These are phyloP conservation scores for Stratiomys singularior DNA, from an alignment of 2,888 invertebrate species.

Conservation along the genomic window DNA sequence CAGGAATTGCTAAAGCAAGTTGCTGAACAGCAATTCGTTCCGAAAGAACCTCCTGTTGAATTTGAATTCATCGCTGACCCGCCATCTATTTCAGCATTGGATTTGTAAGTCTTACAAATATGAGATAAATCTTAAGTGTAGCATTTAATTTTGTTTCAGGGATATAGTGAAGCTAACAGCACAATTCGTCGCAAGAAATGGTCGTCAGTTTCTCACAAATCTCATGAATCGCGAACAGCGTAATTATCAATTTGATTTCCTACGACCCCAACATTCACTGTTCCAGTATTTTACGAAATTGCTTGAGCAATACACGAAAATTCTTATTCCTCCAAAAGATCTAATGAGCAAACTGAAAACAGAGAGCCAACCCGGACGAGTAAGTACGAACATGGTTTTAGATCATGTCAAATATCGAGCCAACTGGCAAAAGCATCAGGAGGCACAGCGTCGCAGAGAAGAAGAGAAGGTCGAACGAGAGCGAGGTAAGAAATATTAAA, in stretches of 20 bases:
- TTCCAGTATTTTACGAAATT: constrained; percentile 99
- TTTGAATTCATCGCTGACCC: constrained; percentile 97
- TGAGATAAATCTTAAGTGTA: neutral
- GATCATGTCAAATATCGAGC: constrained; percentile 95
- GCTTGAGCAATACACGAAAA: constrained; percentile 98
- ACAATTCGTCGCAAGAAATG: constrained; percentile 98
- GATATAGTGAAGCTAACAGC: constrained; percentile 98
- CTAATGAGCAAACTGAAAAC: constrained; percentile 80
- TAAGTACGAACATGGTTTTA: constrained; percentile 70
- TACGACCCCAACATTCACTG: constrained; percentile 96
- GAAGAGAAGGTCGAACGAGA: constrained; percentile 96
- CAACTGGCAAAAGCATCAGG: constrained; percentile 96
- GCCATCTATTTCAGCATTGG: constrained; percentile 96
- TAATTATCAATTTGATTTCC: constrained; percentile 98
- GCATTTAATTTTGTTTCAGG: constrained; percentile 65
- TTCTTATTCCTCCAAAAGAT: constrained; percentile 95
- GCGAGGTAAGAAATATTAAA: constrained; percentile 75
- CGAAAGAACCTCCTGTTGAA: constrained; percentile 90
- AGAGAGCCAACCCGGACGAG: constrained; percentile 75
- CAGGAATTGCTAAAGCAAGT: constrained; percentile 89
- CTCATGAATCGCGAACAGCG: constrained; percentile 98
- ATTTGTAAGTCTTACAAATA: constrained; percentile 72
- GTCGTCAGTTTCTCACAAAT: constrained; percentile 96
- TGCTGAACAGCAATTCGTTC: constrained; percentile 86
- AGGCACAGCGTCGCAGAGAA: constrained; percentile 89